Conservation (phyloP, 1,140 invertebrate species). For the Orussus abietinus region DNA sequence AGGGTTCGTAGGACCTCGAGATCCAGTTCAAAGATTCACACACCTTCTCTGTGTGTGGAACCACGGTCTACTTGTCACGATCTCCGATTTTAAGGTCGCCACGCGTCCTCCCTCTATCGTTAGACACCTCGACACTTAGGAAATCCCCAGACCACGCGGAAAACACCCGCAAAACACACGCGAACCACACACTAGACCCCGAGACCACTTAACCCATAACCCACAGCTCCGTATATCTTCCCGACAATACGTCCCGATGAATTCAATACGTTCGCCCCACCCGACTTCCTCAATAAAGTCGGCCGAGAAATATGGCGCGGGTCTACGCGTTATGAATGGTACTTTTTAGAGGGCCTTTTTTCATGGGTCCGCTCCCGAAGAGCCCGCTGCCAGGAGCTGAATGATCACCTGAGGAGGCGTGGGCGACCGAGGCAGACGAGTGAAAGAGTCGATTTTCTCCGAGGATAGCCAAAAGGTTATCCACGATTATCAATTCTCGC, state of each 20-base stretch:
- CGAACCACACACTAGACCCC: constrained; percentile 11
- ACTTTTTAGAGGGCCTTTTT: constrained; percentile 14
- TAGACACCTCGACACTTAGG: background rate
- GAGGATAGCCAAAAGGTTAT: too few species aligned
- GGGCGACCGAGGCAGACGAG: too few species aligned
- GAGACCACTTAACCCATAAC: constrained; percentile 41
- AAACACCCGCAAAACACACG: constrained; percentile 9
- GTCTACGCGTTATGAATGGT: constrained; percentile 17
- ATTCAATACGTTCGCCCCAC: constrained; percentile 26
- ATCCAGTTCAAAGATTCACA: too few species aligned
- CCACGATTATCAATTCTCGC: too few species aligned
- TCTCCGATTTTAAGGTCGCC: too few species aligned
- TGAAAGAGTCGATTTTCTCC: too few species aligned
- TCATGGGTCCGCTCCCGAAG: background rate
- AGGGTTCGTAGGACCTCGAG: too few species aligned
- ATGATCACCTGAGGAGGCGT: too few species aligned
- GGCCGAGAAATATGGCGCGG: constrained; percentile 26
- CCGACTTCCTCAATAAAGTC: constrained; percentile 33
- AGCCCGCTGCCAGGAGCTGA: constrained; percentile 9
- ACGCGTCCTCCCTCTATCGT: too few species aligned
- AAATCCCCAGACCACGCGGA: background rate
- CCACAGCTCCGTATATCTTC: constrained; percentile 39
- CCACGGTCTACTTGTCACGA: too few species aligned
- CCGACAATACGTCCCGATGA: constrained; percentile 34
- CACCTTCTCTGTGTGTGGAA: too few species aligned